These are phyloP conservation scores for Dryobota labecula DNA, from an alignment of 2,888 invertebrate genomes.

Conservation along the genomic window DNA sequence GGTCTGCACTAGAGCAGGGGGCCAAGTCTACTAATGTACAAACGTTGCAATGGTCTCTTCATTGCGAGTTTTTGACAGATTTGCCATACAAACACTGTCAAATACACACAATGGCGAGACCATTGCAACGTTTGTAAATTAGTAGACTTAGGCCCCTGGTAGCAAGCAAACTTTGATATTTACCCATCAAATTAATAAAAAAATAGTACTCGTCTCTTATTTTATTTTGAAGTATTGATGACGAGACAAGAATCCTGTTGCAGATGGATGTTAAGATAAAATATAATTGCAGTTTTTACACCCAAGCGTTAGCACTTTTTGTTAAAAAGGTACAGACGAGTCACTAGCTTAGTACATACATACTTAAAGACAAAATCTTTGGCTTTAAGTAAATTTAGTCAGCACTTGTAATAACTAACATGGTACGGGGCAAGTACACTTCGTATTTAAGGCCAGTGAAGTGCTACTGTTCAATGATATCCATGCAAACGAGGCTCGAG, in stretches of 20 bases:
- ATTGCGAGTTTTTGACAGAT: too few species aligned
- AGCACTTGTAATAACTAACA: slow-evolving; percentile 25
- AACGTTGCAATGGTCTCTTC: too few species aligned
- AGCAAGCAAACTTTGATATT: background rate
- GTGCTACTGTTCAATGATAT: slow-evolving; percentile 10
- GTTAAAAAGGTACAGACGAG: background rate
- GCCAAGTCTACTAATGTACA: too few species aligned
- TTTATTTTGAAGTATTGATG: background rate
- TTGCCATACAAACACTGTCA: too few species aligned
- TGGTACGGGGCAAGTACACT: slow-evolving; percentile 25
- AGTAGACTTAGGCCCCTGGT: too few species aligned
- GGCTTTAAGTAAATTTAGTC: slow-evolving; percentile 32
- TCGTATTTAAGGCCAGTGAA: slow-evolving; percentile 21
- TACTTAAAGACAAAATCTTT: slow-evolving; percentile 11
- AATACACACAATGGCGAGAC: too few species aligned
- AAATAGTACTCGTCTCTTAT: background rate
- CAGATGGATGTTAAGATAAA: background rate
- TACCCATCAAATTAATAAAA: background rate
- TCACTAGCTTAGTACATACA: background rate
- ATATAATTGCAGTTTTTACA: background rate
- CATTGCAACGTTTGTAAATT: too few species aligned
- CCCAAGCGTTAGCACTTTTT: background rate
- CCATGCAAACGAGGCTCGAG: background rate
- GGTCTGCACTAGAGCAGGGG: background rate
- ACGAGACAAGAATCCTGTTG: background rate